phyloP scores from a whole-genome alignment of 2,888 invertebrate species.

The Dolichopus griseipennis region DNA sequence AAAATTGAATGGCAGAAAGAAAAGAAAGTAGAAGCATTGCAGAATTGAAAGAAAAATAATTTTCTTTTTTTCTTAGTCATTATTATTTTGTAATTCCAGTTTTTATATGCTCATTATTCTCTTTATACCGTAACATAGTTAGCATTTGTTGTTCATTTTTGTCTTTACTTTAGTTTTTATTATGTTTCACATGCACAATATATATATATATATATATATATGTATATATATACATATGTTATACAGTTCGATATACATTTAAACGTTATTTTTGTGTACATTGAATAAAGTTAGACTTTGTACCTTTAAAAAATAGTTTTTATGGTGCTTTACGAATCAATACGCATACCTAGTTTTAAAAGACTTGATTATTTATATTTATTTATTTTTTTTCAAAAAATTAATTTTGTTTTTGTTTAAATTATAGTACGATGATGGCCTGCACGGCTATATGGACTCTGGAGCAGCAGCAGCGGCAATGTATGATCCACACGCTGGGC shows the following conservation, averaged over 20 bases:
- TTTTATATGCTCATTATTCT: neutral
- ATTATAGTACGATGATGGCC: conserved; percentile 89
- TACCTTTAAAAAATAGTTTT: neutral
- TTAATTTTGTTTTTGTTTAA: too few species aligned
- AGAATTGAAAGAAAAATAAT: neutral
- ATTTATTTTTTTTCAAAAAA: too few species aligned
- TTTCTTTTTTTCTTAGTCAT: neutral
- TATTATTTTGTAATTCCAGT: neutral
- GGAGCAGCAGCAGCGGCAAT: conserved; percentile 53
- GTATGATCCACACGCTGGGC: conserved; percentile 69
- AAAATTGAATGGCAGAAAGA: neutral
- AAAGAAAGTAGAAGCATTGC: too few species aligned
- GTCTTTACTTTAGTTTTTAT: neutral
- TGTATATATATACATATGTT: too few species aligned
- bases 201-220: too few species aligned
- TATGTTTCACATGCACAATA: too few species aligned
- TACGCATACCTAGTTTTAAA: too few species aligned
- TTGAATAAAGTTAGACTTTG: neutral
- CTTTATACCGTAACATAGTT: neutral
- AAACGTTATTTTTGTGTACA: neutral
- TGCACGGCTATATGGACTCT: conserved; percentile 81
- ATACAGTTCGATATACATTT: neutral
- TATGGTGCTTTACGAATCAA: neutral
- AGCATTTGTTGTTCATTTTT: neutral
- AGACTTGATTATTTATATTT: too few species aligned